phyloP scores from a whole-genome alignment of 2,113 vertebrate species.

The Phaetusa simplex region DNA sequence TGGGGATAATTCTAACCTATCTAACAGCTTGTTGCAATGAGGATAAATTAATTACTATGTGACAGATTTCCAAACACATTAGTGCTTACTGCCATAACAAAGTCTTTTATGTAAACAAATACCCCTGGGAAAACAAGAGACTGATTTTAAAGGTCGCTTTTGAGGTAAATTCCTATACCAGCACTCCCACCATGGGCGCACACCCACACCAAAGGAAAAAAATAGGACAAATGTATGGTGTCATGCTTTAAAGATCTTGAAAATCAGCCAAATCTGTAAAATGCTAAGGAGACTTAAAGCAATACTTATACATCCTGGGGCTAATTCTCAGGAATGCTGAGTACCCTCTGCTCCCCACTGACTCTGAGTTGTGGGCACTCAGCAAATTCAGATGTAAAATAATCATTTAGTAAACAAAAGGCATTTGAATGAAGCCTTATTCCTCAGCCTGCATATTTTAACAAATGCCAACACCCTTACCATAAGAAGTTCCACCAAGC shows the following conservation, averaged over 20 bases:
- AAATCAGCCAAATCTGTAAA: conserved; percentile 47
- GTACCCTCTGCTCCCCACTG: neutral
- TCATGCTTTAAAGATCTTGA: conserved; percentile 24
- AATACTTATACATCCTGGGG: neutral
- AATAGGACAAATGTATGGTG: neutral
- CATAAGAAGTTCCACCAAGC: neutral
- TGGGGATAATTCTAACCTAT: neutral
- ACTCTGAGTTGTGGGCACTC: neutral
- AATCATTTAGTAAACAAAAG: neutral
- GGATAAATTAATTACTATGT: conserved; percentile 4
- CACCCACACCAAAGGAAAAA: neutral
- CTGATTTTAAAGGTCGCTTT: neutral
- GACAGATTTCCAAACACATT: conserved; percentile 28
- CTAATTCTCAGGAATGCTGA: conserved; percentile 27
- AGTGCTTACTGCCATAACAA: conserved; percentile 3
- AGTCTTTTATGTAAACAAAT: conserved; percentile 35
- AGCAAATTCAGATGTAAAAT: neutral
- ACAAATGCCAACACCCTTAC: neutral
- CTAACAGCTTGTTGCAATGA: neutral
- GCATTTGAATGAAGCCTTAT: neutral
- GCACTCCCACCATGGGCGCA: neutral
- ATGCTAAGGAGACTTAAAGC: conserved; percentile 16
- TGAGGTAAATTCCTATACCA: conserved; percentile 6
- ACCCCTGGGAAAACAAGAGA: conserved; percentile 5
- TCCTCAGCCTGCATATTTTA: neutral